Percentiles rank a stretch among this genome's conserved stretches.
These are phyloP conservation scores for Scophthalmus maximus DNA, from an alignment of 2,113 vertebrate species.

Conservation along the genomic window DNA sequence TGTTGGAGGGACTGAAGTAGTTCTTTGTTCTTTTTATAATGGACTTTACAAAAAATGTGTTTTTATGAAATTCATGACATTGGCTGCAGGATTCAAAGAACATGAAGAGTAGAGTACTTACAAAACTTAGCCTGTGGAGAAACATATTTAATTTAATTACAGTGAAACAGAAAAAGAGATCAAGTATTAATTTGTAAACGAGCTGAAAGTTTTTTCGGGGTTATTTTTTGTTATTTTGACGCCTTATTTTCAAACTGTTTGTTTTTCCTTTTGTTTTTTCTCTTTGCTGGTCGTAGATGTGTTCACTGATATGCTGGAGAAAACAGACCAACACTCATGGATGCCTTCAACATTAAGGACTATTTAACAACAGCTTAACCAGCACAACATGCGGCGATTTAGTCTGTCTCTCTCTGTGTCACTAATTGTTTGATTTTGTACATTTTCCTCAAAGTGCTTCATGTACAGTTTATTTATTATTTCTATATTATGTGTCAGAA, in stretches of 20 bases:
- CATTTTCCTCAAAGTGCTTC: slow-evolving; percentile 61
- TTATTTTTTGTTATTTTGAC: not conserved
- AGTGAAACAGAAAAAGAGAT: slow-evolving; percentile 46
- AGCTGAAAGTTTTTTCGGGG: slow-evolving; percentile 20
- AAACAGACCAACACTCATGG: slow-evolving; percentile 60
- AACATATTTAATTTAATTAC: slow-evolving; percentile 38
- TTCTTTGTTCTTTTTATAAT: slow-evolving; percentile 42
- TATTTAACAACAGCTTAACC: slow-evolving; percentile 60
- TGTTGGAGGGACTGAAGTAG: slow-evolving; percentile 30
- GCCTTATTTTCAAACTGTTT: slow-evolving; percentile 59
- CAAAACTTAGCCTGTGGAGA: slow-evolving; percentile 41
- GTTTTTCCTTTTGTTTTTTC: slow-evolving; percentile 37
- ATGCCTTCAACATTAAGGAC: slow-evolving; percentile 76
- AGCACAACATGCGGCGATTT: slow-evolving; percentile 56
- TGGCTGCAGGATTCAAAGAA: slow-evolving; percentile 48
- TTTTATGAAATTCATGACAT: slow-evolving; percentile 58
- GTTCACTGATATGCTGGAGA: slow-evolving; percentile 54
- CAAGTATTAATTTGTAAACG: slow-evolving; percentile 44
- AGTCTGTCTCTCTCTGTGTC: slow-evolving; percentile 41
- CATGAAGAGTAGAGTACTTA: slow-evolving; percentile 27
- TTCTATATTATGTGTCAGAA: slow-evolving; percentile 61
- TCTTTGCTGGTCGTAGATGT: slow-evolving; percentile 20
- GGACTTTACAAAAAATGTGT: slow-evolving; percentile 44
- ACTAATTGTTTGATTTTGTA: slow-evolving; percentile 64
- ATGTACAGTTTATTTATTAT: slow-evolving; percentile 76